phyloP scores from a whole-genome alignment of 2,113 vertebrate species.

The Sturnus vulgaris region DNA sequence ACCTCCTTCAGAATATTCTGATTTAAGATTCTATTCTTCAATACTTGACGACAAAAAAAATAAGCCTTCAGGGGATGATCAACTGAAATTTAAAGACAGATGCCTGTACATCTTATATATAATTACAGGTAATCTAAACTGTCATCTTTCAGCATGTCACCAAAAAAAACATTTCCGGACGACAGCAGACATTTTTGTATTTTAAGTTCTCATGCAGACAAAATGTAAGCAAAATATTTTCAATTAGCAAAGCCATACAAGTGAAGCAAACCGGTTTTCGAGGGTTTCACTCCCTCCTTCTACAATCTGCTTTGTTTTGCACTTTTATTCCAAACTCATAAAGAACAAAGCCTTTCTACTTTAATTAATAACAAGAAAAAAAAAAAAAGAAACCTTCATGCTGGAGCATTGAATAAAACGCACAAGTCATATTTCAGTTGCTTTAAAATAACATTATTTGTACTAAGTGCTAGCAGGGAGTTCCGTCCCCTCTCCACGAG shows the following conservation, averaged over 20 bases:
- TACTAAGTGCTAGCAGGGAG: fast-evolving
- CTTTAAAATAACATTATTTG: background rate
- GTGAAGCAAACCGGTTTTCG: background rate
- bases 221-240: fast-evolving
- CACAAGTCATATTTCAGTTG: fast-evolving
- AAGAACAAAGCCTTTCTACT: background rate
- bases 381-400: too few relatives aligned
- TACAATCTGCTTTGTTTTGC: background rate
- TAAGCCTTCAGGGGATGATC: background rate
- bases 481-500: fast-evolving
- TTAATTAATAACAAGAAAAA: background rate
- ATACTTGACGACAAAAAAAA: background rate
- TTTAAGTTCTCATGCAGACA: background rate
- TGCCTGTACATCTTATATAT: background rate
- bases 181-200: background rate
- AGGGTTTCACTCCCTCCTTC: background rate
- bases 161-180: background rate
- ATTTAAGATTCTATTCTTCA: background rate
- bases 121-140: background rate
- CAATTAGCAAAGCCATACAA: background rate
- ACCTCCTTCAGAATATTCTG: background rate
- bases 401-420: background rate
- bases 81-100: background rate
- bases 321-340: background rate
- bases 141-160: background rate